phyloP scores from a whole-genome alignment of 2,113 vertebrate genomes.

The Ptychochromis oligacanthus region DNA sequence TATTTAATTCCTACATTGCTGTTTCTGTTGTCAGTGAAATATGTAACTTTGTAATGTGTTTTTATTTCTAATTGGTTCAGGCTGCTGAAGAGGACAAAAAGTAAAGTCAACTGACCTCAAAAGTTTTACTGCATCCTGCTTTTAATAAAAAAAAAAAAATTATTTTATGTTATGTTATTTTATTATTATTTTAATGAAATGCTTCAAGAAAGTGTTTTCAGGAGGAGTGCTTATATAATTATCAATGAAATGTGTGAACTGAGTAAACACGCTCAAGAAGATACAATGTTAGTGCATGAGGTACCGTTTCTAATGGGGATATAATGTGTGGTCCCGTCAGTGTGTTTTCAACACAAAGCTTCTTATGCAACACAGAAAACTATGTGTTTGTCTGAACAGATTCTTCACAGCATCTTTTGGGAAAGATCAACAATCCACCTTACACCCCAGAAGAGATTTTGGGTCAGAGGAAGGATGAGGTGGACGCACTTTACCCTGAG shows the following conservation, averaged over 20 bases:
- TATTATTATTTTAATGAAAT: background rate
- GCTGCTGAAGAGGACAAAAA: accelerated
- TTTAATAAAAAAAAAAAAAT: too few relatives aligned
- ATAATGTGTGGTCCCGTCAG: background rate
- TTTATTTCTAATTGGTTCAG: background rate
- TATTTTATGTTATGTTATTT: background rate
- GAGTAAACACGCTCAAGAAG: accelerated
- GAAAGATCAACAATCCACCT: accelerated
- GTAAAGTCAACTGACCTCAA: background rate
- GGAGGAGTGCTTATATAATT: background rate
- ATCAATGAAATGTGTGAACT: accelerated
- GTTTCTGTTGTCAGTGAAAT: background rate
- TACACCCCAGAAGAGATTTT: accelerated
- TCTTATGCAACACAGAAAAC: background rate
- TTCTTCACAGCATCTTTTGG: slow-evolving; percentile 41
- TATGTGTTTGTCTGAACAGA: background rate
- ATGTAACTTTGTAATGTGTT: background rate
- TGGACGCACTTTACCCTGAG: accelerated
- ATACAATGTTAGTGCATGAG: slow-evolving; percentile 22
- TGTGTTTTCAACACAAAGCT: too few relatives aligned
- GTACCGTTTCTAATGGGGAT: slow-evolving; percentile 2
- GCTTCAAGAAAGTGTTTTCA: accelerated
- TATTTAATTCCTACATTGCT: background rate
- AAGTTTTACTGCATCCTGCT: background rate
- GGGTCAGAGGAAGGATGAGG: accelerated